Conservation (phyloP, 2,113 vertebrate genomes). For the Tetrao urogallus region DNA sequence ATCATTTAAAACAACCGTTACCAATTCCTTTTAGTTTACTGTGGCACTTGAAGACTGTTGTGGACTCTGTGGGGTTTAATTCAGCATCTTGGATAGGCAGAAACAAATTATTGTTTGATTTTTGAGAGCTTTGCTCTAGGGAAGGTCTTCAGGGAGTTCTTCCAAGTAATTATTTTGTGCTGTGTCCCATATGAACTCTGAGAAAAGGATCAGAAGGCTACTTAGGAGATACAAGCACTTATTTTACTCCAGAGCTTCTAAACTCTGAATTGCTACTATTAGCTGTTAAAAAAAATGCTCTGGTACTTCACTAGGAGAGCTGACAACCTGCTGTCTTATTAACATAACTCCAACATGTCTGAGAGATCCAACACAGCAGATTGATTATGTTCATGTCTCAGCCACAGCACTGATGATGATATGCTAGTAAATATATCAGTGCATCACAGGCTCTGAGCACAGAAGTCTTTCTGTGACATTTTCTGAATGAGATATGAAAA, state of each 20-base stretch:
- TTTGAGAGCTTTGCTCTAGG: background rate
- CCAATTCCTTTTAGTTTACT: background rate
- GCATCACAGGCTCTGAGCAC: conserved; percentile 17
- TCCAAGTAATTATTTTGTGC: conserved; percentile 16
- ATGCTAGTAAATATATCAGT: conserved; percentile 55
- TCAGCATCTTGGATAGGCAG: background rate
- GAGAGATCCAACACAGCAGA: conserved; percentile 58
- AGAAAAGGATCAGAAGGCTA: conserved; percentile 11
- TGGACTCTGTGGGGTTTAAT: background rate
- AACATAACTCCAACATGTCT: conserved; percentile 58
- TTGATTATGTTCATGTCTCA: conserved; percentile 68
- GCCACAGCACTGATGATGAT: conserved; percentile 51
- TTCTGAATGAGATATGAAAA: conserved; percentile 62
- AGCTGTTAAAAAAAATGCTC: background rate
- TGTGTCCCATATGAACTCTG: background rate
- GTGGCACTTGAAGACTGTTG: background rate
- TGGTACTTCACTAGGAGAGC: conserved; percentile 40
- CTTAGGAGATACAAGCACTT: conserved; percentile 26
- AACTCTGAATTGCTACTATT: conserved; percentile 26
- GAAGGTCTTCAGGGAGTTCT: background rate
- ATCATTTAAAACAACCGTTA: background rate
- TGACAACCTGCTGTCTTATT: conserved; percentile 68
- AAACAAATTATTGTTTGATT: background rate
- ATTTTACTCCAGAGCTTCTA: conserved; percentile 36
- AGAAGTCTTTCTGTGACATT: conserved; percentile 42